Conservation (phyloP, 2,113 vertebrate genomes). For the Elaphurus davidianus region DNA sequence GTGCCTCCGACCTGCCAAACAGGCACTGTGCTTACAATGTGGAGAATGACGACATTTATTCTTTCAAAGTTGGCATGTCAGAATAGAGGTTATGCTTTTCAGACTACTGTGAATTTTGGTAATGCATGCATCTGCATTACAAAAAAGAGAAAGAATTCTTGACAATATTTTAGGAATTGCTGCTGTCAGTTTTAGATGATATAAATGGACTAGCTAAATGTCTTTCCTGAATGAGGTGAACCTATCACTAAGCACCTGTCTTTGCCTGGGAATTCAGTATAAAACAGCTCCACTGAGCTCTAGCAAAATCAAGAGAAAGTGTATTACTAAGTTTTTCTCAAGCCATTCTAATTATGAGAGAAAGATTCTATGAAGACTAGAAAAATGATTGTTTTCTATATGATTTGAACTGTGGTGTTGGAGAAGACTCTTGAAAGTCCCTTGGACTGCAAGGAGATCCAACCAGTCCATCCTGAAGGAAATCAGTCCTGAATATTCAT, state of each 20-base stretch:
- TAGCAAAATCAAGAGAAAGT: background rate
- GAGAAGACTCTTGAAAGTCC: background rate
- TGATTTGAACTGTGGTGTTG: background rate
- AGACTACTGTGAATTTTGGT: background rate
- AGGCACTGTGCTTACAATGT: accelerated
- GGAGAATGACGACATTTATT: background rate
- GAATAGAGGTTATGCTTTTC: background rate
- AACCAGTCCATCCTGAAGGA: background rate
- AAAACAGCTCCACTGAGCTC: background rate
- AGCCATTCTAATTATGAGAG: background rate
- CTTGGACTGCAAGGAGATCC: background rate
- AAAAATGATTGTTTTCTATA: background rate
- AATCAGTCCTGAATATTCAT: background rate
- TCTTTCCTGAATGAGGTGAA: background rate
- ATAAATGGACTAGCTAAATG: background rate
- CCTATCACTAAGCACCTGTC: background rate
- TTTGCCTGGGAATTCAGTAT: background rate
- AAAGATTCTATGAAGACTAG: background rate
- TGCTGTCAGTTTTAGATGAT: background rate
- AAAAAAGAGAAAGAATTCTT: background rate
- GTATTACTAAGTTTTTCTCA: background rate
- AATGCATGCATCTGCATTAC: background rate
- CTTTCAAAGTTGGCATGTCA: background rate
- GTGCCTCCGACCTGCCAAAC: background rate
- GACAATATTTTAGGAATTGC: background rate